Percentiles rank a stretch among this genome's conserved stretches.
These are phyloP conservation scores for Mayetiola destructor DNA, from an alignment of 2,888 invertebrate species.

Conservation along the genomic window DNA sequence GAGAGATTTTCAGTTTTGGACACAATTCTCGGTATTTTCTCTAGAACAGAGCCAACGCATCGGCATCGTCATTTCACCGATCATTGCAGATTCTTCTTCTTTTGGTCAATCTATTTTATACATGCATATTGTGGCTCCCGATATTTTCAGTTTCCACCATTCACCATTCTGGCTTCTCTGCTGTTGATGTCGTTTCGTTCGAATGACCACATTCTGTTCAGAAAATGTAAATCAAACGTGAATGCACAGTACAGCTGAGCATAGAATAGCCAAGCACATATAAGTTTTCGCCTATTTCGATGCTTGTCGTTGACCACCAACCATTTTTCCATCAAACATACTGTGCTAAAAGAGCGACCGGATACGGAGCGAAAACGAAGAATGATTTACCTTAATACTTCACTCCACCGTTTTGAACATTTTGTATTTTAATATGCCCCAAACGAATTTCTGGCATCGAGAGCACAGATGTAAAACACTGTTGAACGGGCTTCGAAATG, in stretches of 20 bases:
- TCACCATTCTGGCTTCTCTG: not conserved
- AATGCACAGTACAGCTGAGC: not conserved
- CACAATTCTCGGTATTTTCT: slow-evolving; percentile 8
- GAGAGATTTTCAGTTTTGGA: slow-evolving; percentile 12
- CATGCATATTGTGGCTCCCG: not conserved
- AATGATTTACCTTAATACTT: slow-evolving; percentile 11
- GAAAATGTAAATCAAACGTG: slow-evolving; percentile 13
- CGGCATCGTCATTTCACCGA: slow-evolving; percentile 7
- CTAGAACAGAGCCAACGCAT: no score
- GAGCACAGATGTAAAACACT: no score
- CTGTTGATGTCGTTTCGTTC: slow-evolving; percentile 11
- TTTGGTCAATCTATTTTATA: slow-evolving; percentile 4
- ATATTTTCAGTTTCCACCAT: not conserved
- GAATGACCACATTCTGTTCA: slow-evolving; percentile 11
- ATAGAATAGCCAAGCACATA: not conserved
- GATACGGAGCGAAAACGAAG: not conserved
- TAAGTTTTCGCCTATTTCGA: slow-evolving; percentile 10
- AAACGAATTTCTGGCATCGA: no score
- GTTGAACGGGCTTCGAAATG: no score
- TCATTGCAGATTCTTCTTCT: slow-evolving; percentile 10
- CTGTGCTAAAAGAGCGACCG: not conserved
- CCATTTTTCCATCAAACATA: not conserved
- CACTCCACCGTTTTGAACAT: not conserved
- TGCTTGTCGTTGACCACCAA: slow-evolving; percentile 9
- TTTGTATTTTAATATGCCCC: no score